These are phyloP conservation scores for Erebia ligea DNA, from an alignment of 2,888 invertebrate species.

Conservation along the genomic window DNA sequence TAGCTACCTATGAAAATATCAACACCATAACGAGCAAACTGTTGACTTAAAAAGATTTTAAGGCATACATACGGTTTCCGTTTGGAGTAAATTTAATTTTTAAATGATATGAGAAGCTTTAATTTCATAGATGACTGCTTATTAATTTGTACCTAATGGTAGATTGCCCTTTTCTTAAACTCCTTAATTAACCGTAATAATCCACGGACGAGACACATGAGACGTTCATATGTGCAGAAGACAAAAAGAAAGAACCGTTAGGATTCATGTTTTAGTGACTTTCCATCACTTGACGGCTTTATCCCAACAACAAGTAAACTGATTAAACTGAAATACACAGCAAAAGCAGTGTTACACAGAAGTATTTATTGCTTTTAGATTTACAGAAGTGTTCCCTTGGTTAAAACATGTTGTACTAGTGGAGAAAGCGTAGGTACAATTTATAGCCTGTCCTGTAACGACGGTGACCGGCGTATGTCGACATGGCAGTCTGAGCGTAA, in stretches of 20 bases:
- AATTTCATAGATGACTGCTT: too few species aligned
- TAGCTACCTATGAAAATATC: too few species aligned
- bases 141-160: too few species aligned
- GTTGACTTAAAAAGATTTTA: too few species aligned
- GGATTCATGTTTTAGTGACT: background rate
- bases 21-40: too few species aligned
- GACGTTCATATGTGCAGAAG: too few species aligned
- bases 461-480: slow-evolving; percentile 41
- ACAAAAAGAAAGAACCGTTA: background rate
- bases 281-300: background rate
- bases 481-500: slow-evolving; percentile 21
- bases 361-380: slow-evolving; percentile 35
- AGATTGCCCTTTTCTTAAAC: too few species aligned
- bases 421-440: slow-evolving; percentile 39
- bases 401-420: slow-evolving; percentile 29
- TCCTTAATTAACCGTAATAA: too few species aligned
- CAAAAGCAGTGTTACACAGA: slow-evolving; percentile 14
- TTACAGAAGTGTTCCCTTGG: slow-evolving; percentile 34
- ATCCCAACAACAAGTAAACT: background rate
- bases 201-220: too few species aligned
- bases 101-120: too few species aligned
- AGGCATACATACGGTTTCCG: too few species aligned
- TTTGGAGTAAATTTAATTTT: too few species aligned
- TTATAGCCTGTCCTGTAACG: slow-evolving; percentile 45
- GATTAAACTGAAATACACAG: slow-evolving; percentile 13